These are phyloP conservation scores for Gymnothorax reevesii DNA, from an alignment of 2,797 vertebrate genomes.

Conservation along the genomic window DNA sequence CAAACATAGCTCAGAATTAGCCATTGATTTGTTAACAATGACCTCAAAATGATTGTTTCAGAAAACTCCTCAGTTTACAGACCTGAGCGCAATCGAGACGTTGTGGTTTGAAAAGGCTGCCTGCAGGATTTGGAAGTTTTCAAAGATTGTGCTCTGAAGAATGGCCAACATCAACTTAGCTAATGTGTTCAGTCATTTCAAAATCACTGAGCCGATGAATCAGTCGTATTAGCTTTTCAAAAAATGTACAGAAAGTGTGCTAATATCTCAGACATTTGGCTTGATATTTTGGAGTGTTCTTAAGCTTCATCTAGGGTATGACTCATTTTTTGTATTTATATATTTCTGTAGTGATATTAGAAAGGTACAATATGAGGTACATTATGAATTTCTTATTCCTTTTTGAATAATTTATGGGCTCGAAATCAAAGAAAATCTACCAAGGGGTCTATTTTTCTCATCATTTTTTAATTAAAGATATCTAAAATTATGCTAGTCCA, in stretches of 20 bases:
- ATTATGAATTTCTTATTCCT: background rate
- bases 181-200: background rate
- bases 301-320: background rate
- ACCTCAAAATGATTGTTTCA: background rate
- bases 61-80: background rate
- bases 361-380: background rate
- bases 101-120: background rate
- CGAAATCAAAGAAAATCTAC: constrained; percentile 9
- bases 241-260: no score
- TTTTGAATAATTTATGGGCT: background rate
- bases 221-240: no score
- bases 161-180: background rate
- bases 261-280: no score
- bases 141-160: background rate
- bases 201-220: no score
- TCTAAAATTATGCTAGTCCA: background rate
- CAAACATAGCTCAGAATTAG: background rate
- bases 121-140: background rate
- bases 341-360: background rate
- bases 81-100: background rate
- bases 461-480: background rate
- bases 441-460: background rate
- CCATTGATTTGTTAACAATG: background rate
- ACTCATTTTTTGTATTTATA: constrained; percentile 4
- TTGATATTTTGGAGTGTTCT: background rate